Evolutionary conservation across 2,797 vertebrate species (phyloP), one percentile per base, ranked within the genome.

Genomic region (Glossophaga mutica): DNA sequence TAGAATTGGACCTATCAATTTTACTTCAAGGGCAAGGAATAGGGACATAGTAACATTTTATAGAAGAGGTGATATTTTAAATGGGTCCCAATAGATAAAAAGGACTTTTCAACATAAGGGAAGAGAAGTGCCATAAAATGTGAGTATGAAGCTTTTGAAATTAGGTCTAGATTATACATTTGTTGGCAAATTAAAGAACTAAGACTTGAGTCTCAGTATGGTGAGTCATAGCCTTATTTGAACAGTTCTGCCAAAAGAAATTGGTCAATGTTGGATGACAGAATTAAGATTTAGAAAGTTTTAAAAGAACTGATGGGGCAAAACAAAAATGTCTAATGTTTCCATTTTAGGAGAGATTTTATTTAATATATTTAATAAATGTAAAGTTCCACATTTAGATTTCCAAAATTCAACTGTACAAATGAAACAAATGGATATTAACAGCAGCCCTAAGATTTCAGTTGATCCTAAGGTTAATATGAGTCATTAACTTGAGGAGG

Each of bases 251-350:
- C 24, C 65, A 93, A 91, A 97, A 81, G 37, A 95, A 86, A 87
- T 8, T 57, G 9, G 94, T 46, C 92, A 76, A 83, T 79, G 32
- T n/a, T 97, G 65, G 52, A 84, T 93, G 62, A 83, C 8, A 91
- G 62, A 87, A 79, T 57, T 11, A 90, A 93, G 29, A 94, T 90
- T 97, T 92, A 86, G 12, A 48, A 94, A 74, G 9, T 59, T 26
- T 91, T 78, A 48, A 95, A 96, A 87, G 7, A n/a, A 81, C 26
- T 81, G 12, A 90, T 52, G 34, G n/a, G 48, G 9, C 34, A 93
- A 92, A 90, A 74, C 18, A 84, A 96, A 93, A 19, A 94, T 96
- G 82, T 74, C 26, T 70, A 79, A 70, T 67, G 5, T 79, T 46
- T 46, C 26, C 39, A 57, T 79, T 92, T 52, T 77, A 79, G n/a